These are phyloP conservation scores for Daptonema setosum DNA, from an alignment of 2,888 invertebrate species.

Conservation along the genomic window DNA sequence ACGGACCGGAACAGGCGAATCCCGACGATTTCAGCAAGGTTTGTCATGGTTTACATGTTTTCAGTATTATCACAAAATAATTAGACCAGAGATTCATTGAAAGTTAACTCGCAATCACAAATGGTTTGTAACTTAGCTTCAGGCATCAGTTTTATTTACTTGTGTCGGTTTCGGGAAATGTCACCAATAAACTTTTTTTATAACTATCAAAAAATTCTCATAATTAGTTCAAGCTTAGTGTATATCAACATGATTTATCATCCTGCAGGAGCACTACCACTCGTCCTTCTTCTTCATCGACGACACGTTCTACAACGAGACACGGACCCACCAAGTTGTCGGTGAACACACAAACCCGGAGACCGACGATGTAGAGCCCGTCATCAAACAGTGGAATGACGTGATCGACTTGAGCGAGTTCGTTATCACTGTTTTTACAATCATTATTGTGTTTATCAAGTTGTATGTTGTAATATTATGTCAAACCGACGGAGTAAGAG, in stretches of 20 bases:
- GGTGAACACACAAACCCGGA: neutral
- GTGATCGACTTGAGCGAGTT: conserved; percentile 45
- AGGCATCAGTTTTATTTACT: too few species aligned
- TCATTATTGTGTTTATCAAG: neutral
- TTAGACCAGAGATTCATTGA: too few species aligned
- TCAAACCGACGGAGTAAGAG: too few species aligned
- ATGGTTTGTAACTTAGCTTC: too few species aligned
- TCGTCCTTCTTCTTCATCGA: conserved; percentile 57
- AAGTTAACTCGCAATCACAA: too few species aligned
- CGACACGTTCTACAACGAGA: conserved; percentile 55
- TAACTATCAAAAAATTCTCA: too few species aligned
- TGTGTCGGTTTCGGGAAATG: too few species aligned
- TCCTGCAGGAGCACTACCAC: conserved; percentile 44
- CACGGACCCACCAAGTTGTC: conserved; percentile 28
- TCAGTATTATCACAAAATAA: neutral
- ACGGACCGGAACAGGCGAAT: conserved; percentile 22
- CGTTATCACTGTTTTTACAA: conserved; percentile 5
- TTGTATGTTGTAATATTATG: too few species aligned
- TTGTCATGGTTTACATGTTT: neutral
- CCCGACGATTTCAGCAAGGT: conserved; percentile 11
- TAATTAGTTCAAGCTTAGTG: too few species aligned
- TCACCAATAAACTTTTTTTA: too few species aligned
- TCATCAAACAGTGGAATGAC: conserved; percentile 23
- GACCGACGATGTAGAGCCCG: neutral
- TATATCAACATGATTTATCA: too few species aligned